These are phyloP conservation scores for Leptosomus discolor DNA, from an alignment of 2,113 vertebrate genomes.

Conservation along the genomic window DNA sequence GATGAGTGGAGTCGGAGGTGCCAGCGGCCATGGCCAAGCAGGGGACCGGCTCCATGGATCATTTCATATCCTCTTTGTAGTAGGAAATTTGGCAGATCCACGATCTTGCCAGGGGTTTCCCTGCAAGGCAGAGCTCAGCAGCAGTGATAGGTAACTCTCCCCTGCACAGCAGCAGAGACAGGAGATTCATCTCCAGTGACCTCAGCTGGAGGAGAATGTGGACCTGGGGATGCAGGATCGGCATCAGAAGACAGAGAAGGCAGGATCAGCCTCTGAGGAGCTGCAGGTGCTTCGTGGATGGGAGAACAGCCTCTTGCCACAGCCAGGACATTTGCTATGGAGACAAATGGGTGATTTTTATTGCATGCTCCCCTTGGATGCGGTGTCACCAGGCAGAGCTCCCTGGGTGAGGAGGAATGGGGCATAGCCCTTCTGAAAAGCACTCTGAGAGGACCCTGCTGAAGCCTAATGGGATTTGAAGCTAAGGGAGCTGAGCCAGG, in stretches of 20 bases:
- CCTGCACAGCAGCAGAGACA: neutral
- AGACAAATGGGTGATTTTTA: neutral
- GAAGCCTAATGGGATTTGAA: neutral
- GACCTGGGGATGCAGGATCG: neutral
- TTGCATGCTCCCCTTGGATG: neutral
- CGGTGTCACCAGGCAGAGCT: neutral
- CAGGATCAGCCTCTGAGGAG: neutral
- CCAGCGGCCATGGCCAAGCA: neutral
- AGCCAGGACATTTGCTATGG: neutral
- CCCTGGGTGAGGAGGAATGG: accelerated
- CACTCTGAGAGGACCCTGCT: neutral
- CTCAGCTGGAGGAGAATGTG: neutral
- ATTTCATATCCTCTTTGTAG: neutral
- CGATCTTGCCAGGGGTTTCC: neutral
- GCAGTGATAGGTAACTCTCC: neutral
- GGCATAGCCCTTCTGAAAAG: neutral
- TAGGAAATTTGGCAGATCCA: neutral
- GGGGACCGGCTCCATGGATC: accelerated
- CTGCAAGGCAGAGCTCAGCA: neutral
- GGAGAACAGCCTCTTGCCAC: neutral
- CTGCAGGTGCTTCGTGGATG: neutral
- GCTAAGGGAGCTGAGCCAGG: neutral
- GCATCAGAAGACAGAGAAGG: neutral
- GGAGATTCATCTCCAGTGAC: neutral
- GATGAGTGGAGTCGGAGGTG: neutral